Percentiles rank a stretch among this genome's conserved stretches.
phyloP scores from a whole-genome alignment of 2,113 vertebrate species.

The Pogonocichla stellata region DNA sequence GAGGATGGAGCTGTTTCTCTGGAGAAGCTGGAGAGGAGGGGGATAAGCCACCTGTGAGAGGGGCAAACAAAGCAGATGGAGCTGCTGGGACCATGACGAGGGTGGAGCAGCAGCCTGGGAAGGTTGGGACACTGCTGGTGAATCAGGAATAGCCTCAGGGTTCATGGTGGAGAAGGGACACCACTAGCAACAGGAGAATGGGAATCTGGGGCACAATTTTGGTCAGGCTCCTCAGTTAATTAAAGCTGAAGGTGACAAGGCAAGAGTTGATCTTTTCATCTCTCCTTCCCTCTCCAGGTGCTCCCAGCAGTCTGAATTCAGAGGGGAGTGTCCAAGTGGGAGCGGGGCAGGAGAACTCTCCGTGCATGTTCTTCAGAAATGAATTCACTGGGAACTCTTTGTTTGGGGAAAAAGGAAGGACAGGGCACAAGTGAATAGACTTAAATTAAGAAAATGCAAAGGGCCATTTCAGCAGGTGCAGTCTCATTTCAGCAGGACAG shows the following conservation, averaged over 20 bases:
- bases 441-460: neutral
- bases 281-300: neutral
- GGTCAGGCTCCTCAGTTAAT: neutral
- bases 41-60: rapidly evolving
- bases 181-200: neutral
- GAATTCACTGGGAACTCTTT: neutral
- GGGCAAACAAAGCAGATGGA: neutral
- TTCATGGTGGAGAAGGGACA: neutral
- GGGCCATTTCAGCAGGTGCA: neutral
- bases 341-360: neutral
- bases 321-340: neutral
- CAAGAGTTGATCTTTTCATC: neutral
- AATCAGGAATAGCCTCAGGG: neutral
- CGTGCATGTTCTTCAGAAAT: neutral
- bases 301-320: neutral
- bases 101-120: neutral
- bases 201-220: neutral
- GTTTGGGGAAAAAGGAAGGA: neutral
- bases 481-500: neutral
- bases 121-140: neutral
- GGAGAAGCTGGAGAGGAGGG: neutral
- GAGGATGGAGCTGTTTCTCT: neutral
- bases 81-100: neutral
- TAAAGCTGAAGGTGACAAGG: neutral
- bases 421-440: neutral